A percentile compares a stretch with the other conserved stretches of the same genome.
These are phyloP conservation scores for Selene dorsalis DNA, from an alignment of 2,797 vertebrate genomes.

Conservation along the genomic window DNA sequence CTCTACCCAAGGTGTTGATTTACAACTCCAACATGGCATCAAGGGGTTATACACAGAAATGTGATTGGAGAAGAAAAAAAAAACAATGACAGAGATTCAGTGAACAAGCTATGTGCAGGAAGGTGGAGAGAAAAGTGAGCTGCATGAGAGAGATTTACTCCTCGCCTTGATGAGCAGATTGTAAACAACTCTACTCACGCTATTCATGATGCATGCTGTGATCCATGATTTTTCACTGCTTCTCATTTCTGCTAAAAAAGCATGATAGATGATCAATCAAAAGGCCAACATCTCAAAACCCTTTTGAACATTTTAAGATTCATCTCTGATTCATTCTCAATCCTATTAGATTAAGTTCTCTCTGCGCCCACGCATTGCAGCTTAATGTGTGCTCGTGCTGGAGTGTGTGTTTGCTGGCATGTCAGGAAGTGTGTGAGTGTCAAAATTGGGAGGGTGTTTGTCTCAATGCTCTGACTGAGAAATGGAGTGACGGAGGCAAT, in stretches of 20 bases:
- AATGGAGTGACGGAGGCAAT: slow-evolving; percentile 56
- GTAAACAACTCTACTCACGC: slow-evolving; percentile 61
- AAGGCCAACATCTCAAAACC: slow-evolving; percentile 35
- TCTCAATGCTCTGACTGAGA: slow-evolving; percentile 56
- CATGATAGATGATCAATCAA: slow-evolving; percentile 51
- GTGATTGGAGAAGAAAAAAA: slow-evolving; percentile 50
- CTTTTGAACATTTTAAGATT: slow-evolving; percentile 55
- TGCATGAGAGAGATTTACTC: slow-evolving; percentile 55
- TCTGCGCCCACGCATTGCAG: slow-evolving; percentile 3
- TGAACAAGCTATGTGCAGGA: slow-evolving; percentile 45
- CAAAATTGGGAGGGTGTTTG: slow-evolving; percentile 35
- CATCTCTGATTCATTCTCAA: slow-evolving; percentile 22
- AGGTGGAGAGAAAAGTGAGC: slow-evolving; percentile 59
- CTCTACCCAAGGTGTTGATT: slow-evolving; percentile 58
- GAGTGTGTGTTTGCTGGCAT: slow-evolving; percentile 31
- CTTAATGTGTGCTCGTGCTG: slow-evolving; percentile 14
- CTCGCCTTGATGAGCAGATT: slow-evolving; percentile 61
- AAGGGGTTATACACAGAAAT: slow-evolving; percentile 46
- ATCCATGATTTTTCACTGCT: slow-evolving; percentile 49
- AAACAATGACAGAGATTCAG: slow-evolving; percentile 67
- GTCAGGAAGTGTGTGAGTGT: slow-evolving; percentile 22
- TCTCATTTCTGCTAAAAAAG: slow-evolving; percentile 46
- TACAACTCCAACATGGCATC: slow-evolving; percentile 63
- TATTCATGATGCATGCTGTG: slow-evolving; percentile 46
- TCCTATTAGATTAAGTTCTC: slow-evolving; percentile 45